Evolutionary conservation across 1,140 invertebrate genomes (phyloP), one percentile per base, ranked within the genome.

Genomic region (Tetramorium simillimum): DNA sequence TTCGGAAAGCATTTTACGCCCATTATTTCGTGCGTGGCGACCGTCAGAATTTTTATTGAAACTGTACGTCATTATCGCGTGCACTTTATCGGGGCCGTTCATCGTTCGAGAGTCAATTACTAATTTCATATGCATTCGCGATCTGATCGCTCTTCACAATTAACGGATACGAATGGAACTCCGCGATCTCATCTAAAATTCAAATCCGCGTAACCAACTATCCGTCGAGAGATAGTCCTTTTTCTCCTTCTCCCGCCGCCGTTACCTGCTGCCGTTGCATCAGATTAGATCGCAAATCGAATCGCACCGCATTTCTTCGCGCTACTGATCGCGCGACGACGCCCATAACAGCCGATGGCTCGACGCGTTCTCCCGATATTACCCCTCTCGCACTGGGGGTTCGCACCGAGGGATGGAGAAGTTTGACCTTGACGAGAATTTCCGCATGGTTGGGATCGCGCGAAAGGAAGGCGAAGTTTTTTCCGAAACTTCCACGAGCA

Each of bases 401-500:
- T 82, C 40, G 12, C n/a, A n/a, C 37, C 80, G 67, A 60, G 14
- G 40, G 53, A 33, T 60, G 53, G 28, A 56, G 16, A 33, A 21
- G 56, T 16, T 16, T 40, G 37, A 46, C 33, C 56, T 72, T 63
- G 53, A 49, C 40, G 60, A 62, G 46, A 49, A 65, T 88, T 33
- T 51, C 12, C 18, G 28, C 33, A n/a, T 37, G 40, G 37, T 58
- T 21, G 69, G 58, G 69, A 49, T 49, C 49, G 62, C 49, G 62
- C 70, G 53, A 75, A 58, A 53, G 60, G 40, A 58, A 85, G 24
- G 28, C 33, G n/a, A 85, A 86, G 53, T 58, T 73, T 78, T 84
- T 53, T 87, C 9, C 37, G 43, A 82, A 89, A 89, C 60, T 86
- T 89, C 60, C 12, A 43, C 28, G 53, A 87, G 63, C 67, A 76